phyloP scores from a whole-genome alignment of 1,140 invertebrate genomes.

The Drosophila eugracilis region DNA sequence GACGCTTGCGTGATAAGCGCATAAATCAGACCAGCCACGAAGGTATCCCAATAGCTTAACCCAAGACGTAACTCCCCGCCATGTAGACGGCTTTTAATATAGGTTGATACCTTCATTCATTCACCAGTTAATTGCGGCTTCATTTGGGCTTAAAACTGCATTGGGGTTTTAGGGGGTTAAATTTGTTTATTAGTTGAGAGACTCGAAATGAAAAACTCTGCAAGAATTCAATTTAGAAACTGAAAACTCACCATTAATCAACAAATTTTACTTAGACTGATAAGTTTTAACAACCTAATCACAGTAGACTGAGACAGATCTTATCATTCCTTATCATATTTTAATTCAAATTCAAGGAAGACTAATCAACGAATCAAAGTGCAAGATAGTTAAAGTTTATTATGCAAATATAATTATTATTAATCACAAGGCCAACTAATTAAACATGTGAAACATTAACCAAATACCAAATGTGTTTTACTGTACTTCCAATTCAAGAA shows the following conservation, averaged over 20 bases:
- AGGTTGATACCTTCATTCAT: background rate
- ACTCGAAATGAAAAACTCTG: too few relatives aligned
- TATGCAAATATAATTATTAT: too few relatives aligned
- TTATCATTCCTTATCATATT: too few relatives aligned
- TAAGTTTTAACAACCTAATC: too few relatives aligned
- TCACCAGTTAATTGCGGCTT: conserved; percentile 1
- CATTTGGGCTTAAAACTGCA: background rate
- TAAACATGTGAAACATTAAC: background rate
- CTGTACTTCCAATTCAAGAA: background rate
- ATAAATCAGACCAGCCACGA: conserved; percentile 64
- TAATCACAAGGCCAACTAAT: background rate
- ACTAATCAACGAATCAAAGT: too few relatives aligned
- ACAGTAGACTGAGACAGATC: too few relatives aligned
- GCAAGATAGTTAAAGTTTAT: too few relatives aligned
- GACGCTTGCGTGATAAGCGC: conserved; percentile 78
- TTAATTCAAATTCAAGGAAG: too few relatives aligned
- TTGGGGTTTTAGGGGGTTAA: too few relatives aligned
- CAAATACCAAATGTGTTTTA: background rate
- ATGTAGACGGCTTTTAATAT: conserved; percentile 7
- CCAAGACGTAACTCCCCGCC: background rate
- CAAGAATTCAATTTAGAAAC: background rate
- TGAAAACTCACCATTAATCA: too few relatives aligned
- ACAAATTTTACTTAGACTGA: too few relatives aligned
- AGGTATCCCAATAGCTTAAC: background rate
- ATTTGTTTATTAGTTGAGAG: background rate